Conservation (phyloP, 2,113 vertebrate genomes). For the Phodopus roborovskii region DNA sequence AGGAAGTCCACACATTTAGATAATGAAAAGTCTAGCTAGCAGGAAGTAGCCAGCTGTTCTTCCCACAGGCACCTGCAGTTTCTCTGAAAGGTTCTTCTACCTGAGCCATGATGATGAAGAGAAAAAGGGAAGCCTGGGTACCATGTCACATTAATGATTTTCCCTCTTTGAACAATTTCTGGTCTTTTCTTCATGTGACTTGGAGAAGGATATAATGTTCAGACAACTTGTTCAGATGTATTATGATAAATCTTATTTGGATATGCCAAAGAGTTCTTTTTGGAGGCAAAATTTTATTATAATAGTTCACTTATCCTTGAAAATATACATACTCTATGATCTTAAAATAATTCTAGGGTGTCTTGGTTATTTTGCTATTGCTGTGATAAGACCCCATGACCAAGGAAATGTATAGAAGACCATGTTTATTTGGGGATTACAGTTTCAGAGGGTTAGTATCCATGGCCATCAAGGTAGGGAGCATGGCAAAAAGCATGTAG, state of each 20-base stretch:
- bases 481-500: not conserved
- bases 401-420: not conserved
- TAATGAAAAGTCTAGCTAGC: not conserved
- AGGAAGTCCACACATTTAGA: not conserved
- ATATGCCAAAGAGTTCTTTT: slow-evolving; percentile 9
- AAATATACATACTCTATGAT: not conserved
- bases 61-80: not conserved
- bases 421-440: not conserved
- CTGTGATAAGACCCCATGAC: not conserved
- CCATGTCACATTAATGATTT: not conserved
- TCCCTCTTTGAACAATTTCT: not conserved
- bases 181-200: not conserved
- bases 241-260: not conserved
- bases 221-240: not conserved
- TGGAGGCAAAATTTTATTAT: slow-evolving; percentile 18
- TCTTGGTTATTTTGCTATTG: not conserved
- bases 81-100: not conserved
- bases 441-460: not conserved
- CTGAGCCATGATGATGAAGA: not conserved
- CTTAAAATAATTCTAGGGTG: not conserved
- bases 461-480: not conserved
- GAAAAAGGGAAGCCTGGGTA: not conserved
- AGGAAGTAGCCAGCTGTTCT: not conserved
- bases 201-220: not conserved
- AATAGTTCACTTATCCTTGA: not conserved